Conservation (phyloP, 2,797 vertebrate genomes). For the Sciaenops ocellatus region DNA sequence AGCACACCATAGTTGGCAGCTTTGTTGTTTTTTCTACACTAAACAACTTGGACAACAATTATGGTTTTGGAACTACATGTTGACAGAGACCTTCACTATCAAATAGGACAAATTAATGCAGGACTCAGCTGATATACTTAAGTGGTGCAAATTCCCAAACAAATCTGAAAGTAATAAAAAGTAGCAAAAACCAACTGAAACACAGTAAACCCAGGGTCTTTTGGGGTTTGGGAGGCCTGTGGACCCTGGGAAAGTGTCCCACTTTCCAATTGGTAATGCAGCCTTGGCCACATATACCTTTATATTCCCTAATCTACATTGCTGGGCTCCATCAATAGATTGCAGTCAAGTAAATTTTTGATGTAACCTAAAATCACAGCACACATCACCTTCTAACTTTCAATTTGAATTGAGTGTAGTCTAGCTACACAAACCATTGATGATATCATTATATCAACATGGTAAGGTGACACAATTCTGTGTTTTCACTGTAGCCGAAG, state of each 20-base stretch:
- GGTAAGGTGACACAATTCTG: not conserved
- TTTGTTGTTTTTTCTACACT: not conserved
- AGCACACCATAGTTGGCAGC: not conserved
- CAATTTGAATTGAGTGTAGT: too few relatives aligned
- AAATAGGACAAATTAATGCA: not conserved
- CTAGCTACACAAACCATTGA: not conserved
- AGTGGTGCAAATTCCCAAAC: conserved; percentile 2
- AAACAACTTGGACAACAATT: not conserved
- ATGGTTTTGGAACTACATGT: not conserved
- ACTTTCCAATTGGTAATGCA: not conserved
- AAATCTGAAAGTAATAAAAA: not conserved
- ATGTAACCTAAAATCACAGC: not conserved
- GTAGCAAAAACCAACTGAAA: not conserved
- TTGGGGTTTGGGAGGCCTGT: too few relatives aligned
- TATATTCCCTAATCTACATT: not conserved
- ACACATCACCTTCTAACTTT: too few relatives aligned
- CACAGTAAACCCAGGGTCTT: too few relatives aligned
- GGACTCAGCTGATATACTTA: not conserved
- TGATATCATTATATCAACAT: not conserved
- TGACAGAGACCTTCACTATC: not conserved
- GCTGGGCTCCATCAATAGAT: not conserved
- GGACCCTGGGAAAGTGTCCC: too few relatives aligned
- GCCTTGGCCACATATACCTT: not conserved
- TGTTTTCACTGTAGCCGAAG: not conserved
- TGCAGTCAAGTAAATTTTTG: not conserved